phyloP scores from a whole-genome alignment of 2,113 vertebrate genomes.

The Oceanites oceanicus region DNA sequence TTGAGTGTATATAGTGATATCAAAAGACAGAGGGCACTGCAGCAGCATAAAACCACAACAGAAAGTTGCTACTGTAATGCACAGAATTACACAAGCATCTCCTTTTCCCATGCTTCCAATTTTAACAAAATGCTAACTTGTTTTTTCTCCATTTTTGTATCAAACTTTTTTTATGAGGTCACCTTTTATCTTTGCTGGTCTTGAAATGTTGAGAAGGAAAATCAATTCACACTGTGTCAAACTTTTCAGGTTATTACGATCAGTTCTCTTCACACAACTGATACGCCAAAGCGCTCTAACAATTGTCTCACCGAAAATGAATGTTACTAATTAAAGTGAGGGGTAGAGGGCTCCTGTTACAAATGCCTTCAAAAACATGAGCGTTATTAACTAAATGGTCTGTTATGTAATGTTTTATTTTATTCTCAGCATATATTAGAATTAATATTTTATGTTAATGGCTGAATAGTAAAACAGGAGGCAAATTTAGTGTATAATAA shows the following conservation, averaged over 20 bases:
- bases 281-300: background rate
- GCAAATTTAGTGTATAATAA: background rate
- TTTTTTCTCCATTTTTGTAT: background rate
- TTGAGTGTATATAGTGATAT: constrained; percentile 59
- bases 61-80: background rate
- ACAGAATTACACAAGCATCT: background rate
- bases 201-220: constrained; percentile 17
- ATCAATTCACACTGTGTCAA: background rate
- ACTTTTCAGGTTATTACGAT: background rate
- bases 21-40: constrained; percentile 71
- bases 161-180: background rate
- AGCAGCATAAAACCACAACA: constrained; percentile 47
- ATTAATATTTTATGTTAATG: background rate
- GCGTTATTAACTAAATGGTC: background rate
- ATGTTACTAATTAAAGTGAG: background rate
- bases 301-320: background rate
- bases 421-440: background rate
- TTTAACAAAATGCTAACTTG: background rate
- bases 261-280: background rate
- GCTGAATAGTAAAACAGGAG: background rate
- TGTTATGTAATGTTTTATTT: background rate
- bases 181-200: background rate
- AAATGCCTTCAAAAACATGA: background rate
- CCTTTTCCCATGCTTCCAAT: background rate
- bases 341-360: background rate